phyloP scores from a whole-genome alignment of 2,888 invertebrate genomes.

The Hydroisotoma schaefferi region DNA sequence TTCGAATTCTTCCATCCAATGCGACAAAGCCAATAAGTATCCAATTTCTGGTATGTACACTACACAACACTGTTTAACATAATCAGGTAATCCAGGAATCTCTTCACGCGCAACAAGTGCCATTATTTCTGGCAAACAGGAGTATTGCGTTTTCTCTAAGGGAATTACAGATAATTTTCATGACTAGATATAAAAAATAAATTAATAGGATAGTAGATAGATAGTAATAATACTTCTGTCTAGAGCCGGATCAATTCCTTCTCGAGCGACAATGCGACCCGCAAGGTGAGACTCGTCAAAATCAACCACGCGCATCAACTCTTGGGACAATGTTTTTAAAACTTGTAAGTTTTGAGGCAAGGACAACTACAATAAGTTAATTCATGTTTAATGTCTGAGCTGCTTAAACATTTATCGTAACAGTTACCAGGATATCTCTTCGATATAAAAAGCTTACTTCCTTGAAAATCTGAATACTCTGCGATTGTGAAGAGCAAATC shows the following conservation, averaged over 20 bases:
- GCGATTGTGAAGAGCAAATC: slow-evolving; percentile 54
- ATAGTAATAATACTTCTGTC: slow-evolving; percentile 63
- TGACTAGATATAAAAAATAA: neutral
- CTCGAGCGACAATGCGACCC: slow-evolving; percentile 69
- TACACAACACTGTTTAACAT: slow-evolving; percentile 60
- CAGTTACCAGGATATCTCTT: neutral
- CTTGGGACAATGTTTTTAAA: slow-evolving; percentile 61
- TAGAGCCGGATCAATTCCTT: slow-evolving; percentile 69
- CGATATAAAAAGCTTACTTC: neutral
- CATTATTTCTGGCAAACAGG: slow-evolving; percentile 39
- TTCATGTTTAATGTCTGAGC: neutral
- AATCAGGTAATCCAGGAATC: slow-evolving; percentile 27
- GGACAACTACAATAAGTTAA: slow-evolving; percentile 13
- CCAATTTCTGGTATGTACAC: slow-evolving; percentile 72
- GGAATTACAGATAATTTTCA: neutral
- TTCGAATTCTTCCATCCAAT: slow-evolving; percentile 60
- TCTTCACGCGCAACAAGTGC: slow-evolving; percentile 38
- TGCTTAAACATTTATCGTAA: neutral
- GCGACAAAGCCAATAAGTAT: slow-evolving; percentile 71
- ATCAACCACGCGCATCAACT: slow-evolving; percentile 70
- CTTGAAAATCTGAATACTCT: neutral
- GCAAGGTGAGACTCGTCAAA: slow-evolving; percentile 62
- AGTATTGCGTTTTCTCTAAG: slow-evolving; percentile 33
- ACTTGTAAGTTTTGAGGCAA: slow-evolving; percentile 13
- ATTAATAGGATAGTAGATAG: slow-evolving; percentile 19